Base-by-base conservation (phyloP, 92 coral and sea anemone species). In the Zoanthus sociatus region DNA sequence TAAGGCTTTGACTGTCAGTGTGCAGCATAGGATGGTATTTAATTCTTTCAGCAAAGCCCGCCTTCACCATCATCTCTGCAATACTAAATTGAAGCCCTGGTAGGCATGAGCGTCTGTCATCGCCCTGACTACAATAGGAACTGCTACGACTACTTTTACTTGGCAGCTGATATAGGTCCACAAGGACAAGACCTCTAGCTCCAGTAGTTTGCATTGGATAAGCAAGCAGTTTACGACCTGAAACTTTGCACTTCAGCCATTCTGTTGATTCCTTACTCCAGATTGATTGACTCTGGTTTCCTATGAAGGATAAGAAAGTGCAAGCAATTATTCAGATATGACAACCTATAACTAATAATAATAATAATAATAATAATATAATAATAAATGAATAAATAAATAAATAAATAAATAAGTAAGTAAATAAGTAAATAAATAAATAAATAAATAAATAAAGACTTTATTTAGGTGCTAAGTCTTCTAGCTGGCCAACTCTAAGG, bases 221-320 rank as follows among this genome's bases (percentile, higher is more conserved):
- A 3, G 95, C 98, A 75, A 77, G 82, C 33, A 94, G 95, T 69
- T 93, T 91, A 17, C 74, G 83, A n/a, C 98, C 98, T 4, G 93
- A 87, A 26, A 94, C 98, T 77, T 90, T 93, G 83, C 84, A 53
- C 33, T 78, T 87, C 26, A 94, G 77, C 98, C 98, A 94, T 6
- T 84, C 93, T 37, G 89, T 93, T 0, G 95, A 87, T 21, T 87
- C 88, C 56, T 84, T 88, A 56, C 87, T 87, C 98, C 98, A 94
- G 13, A 94, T 26, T 9, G 98, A 92, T 7, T 15, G 47, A 2
- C 14, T 16, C n/a, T 79, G 84, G 73, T 61, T 79, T 20, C 60
- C 84, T 79, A 1, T 20, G 18, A 5, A n/a, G 56, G 13, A 76
- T 3, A 10, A 15, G 13, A 46, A 10, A 13, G 0, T 33, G 42